Evolutionary conservation across 2,888 invertebrate species (phyloP).

Genomic region (Diarsia rubi): DNA sequence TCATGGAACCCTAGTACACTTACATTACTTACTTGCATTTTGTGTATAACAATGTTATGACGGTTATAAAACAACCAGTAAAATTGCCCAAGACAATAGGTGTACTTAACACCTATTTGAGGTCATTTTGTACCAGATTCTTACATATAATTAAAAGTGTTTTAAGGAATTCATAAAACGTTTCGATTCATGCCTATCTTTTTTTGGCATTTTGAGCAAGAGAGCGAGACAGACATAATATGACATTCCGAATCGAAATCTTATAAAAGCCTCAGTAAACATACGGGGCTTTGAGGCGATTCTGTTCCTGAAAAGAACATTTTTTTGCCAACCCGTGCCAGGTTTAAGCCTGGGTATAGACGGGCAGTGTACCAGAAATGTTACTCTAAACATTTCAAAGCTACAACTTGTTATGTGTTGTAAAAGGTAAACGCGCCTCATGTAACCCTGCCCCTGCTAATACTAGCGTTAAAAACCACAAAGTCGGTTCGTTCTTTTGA

Average conservation of each 20-base stretch:
- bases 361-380: background rate
- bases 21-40: background rate
- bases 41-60: background rate
- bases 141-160: no score
- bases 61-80: background rate
- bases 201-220: no score
- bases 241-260: no score
- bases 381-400: no score
- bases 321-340: background rate
- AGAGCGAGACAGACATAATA: no score
- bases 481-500: background rate
- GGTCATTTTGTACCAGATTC: no score
- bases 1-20: conserved; percentile 1
- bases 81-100: background rate
- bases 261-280: no score
- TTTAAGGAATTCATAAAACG: no score
- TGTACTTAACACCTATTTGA: background rate
- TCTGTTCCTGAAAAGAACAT: background rate
- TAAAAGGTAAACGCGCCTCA: background rate
- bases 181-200: no score
- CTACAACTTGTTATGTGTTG: background rate
- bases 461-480: background rate
- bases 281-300: background rate
- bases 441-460: background rate
- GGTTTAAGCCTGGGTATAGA: background rate